Conservation (phyloP, 2,888 invertebrate genomes). For the Lucinisca nassula region DNA sequence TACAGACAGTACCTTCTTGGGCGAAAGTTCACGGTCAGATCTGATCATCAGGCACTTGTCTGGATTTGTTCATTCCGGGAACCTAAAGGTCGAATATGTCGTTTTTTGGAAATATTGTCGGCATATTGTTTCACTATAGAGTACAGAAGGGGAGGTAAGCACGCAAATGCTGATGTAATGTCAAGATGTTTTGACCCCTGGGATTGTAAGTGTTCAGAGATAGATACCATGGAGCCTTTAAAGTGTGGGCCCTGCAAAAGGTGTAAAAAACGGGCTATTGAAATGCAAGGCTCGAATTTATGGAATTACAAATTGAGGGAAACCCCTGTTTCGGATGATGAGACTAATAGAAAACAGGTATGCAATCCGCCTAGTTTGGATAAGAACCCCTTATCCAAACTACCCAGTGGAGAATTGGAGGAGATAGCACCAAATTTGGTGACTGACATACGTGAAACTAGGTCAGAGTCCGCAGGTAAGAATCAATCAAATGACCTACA, state of each 20-base stretch:
- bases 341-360: no score
- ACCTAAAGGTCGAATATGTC: constrained; percentile 50
- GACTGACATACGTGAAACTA: background rate
- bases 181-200: no score
- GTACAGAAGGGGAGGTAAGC: constrained; percentile 53
- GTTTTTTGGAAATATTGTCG: constrained; percentile 53
- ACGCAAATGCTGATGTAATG: constrained; percentile 35
- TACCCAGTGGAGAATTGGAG: background rate
- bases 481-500: no score
- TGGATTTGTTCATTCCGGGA: constrained; percentile 61
- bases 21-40: constrained; percentile 49
- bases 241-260: background rate
- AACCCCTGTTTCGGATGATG: no score
- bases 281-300: background rate
- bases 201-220: no score
- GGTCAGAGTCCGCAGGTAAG: background rate
- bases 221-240: background rate
- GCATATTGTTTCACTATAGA: constrained; percentile 53
- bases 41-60: constrained; percentile 64
- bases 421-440: background rate
- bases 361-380: no score
- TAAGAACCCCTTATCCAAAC: no score
- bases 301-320: no score
- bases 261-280: no score
- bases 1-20: constrained; percentile 69